phyloP scores from a whole-genome alignment of 1,140 invertebrate species.

The Sarcophaga bullata region DNA sequence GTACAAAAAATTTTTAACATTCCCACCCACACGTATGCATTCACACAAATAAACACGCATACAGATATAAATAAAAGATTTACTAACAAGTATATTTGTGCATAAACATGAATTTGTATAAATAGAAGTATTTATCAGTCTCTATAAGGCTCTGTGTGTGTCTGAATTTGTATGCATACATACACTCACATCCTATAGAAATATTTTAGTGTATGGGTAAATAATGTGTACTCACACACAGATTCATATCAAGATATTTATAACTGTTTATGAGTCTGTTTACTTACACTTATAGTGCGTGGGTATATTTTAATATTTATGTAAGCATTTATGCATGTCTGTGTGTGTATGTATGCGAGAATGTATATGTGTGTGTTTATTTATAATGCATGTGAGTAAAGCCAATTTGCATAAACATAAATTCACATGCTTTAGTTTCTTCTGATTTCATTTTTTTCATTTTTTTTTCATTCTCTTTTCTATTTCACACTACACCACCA shows the following conservation, averaged over 20 bases:
- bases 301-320: no score
- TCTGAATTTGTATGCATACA: background rate
- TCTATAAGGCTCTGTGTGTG: no score
- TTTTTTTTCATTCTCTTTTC: no score
- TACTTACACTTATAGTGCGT: no score
- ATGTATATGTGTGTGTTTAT: background rate
- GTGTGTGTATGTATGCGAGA: no score
- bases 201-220: background rate
- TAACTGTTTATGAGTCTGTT: no score
- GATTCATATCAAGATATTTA: background rate
- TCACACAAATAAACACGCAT: background rate
- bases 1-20: background rate
- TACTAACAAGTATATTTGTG: conserved; percentile 11
- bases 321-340: no score
- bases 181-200: background rate
- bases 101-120: conserved; percentile 17
- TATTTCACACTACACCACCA: no score
- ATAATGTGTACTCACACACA: background rate
- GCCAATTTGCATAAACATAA: conserved; percentile 26
- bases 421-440: background rate
- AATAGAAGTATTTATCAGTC: background rate
- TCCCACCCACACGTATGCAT: no score
- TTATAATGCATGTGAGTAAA: background rate
- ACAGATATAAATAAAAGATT: background rate
- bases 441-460: background rate